phyloP scores from a whole-genome alignment of 1,140 invertebrate species.

The Pogonognathellus flavescens region DNA sequence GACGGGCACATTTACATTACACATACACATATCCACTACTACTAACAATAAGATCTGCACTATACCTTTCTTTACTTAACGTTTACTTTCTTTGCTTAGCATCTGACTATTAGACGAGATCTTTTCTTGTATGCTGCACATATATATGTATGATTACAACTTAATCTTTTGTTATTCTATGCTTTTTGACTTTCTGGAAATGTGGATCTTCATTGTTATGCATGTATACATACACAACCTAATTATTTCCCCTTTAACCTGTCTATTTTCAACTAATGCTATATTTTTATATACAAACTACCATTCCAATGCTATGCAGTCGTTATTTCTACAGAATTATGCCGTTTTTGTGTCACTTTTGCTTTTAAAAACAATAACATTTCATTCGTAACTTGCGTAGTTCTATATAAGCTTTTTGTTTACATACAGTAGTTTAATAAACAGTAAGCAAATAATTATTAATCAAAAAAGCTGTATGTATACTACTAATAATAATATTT shows the following conservation, averaged over 20 bases:
- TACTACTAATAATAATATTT: too few relatives aligned
- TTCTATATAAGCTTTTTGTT: too few relatives aligned
- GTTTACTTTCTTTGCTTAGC: constrained; percentile 42
- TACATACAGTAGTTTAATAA: too few relatives aligned
- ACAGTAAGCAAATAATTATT: too few relatives aligned
- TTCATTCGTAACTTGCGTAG: too few relatives aligned
- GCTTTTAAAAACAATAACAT: too few relatives aligned
- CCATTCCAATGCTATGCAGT: not conserved
- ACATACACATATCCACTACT: not conserved
- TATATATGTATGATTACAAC: constrained; percentile 31
- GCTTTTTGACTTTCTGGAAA: constrained; percentile 27
- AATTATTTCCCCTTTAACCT: not conserved
- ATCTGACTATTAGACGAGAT: not conserved
- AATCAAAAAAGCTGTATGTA: too few relatives aligned
- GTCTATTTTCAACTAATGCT: not conserved
- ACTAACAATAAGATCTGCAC: not conserved
- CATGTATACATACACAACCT: not conserved
- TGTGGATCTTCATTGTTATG: not conserved
- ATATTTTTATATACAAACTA: not conserved
- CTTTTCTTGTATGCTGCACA: not conserved
- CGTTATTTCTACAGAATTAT: not conserved
- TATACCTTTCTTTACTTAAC: constrained; percentile 50
- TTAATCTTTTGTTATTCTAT: constrained; percentile 31
- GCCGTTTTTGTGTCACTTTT: not conserved
- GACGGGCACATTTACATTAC: constrained; percentile 50